These are phyloP conservation scores for Amphimallon solstitiale DNA, from an alignment of 2,888 invertebrate species.

Conservation along the genomic window DNA sequence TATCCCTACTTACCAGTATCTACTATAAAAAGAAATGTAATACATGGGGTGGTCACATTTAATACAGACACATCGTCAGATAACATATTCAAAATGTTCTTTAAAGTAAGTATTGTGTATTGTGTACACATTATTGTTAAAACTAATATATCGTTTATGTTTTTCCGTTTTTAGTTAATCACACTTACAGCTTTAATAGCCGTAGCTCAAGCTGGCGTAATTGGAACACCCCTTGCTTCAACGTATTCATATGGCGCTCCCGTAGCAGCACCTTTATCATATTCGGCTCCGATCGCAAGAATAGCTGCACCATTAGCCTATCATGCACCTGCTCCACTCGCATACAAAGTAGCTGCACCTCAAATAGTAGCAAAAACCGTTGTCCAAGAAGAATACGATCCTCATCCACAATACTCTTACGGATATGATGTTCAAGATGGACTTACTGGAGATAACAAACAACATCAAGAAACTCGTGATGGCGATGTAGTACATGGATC, in stretches of 20 bases:
- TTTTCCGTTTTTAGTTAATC: slow-evolving; percentile 41
- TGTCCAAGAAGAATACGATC: slow-evolving; percentile 57
- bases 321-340: slow-evolving; percentile 37
- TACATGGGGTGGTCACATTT: slow-evolving; percentile 1
- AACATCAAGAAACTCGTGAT: slow-evolving; percentile 64
- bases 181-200: slow-evolving; percentile 59
- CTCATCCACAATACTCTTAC: slow-evolving; percentile 66
- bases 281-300: slow-evolving; percentile 53
- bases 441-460: slow-evolving; percentile 65
- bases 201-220: slow-evolving; percentile 45
- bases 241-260: slow-evolving; percentile 44
- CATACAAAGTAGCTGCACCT: slow-evolving; percentile 40
- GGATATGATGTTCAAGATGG: slow-evolving; percentile 66
- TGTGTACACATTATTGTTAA: slow-evolving; percentile 59
- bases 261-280: slow-evolving; percentile 30
- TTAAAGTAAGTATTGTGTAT: slow-evolving; percentile 44
- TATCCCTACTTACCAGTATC: background rate
- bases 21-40: background rate
- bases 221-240: slow-evolving; percentile 44
- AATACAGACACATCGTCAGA: background rate
- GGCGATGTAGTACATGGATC: slow-evolving; percentile 66
- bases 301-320: background rate
- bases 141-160: slow-evolving; percentile 60
- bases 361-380: slow-evolving; percentile 10
- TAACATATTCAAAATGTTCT: slow-evolving; percentile 50